Base-by-base conservation (phyloP, 2,888 invertebrate genomes). In the Drosophila mimetica region DNA sequence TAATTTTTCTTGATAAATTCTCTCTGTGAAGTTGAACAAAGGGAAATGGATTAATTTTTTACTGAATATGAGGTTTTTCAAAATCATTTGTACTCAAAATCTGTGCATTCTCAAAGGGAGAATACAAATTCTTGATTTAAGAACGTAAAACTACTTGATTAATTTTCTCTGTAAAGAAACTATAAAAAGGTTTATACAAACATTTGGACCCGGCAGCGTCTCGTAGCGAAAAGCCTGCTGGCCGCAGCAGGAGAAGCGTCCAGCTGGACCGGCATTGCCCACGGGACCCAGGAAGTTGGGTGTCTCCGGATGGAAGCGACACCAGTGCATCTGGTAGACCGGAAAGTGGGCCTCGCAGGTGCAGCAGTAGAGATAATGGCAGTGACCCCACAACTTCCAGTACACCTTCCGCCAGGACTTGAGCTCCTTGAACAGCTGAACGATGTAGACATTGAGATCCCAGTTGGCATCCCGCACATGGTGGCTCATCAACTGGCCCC, bases 371-470 rank as follows among this genome's bases (percentile, higher is more conserved):
- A 98, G 92, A 91, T 95, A 97, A 91, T 98, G 98, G 74, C 97
- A 95, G 85, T 96, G 96, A 0, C 97, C 97, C 98, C 98, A 98
- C 47, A 98, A 92, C 42, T 96, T 94, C 98, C 98, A 98, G 92
- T 98, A 98, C 2, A 98, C 97, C 87, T 95, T 95, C 0, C 97
- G 93, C 98, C 98, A 98, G 0, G 95, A 95, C 73, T 96, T 96
- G 63, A 97, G 92, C 87, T 96, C 95, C 16, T 94, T 94, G 88
- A 96, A 96, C 67, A 97, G 91, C 87, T 94, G 94, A 41, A 95
- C 91, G 30, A 98, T 94, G 90, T 96, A 96, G 57, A 95, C 95
- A 89, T 95, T 96, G 36, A 96, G 92, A 82, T 95, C 95, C 97
- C 98, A 98, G 1, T 93, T 92, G 1, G 93, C 89, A 79, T 98